Evolutionary conservation across 2,797 vertebrate genomes (phyloP).

Genomic region (Hyperoplus lanceolatus): DNA sequence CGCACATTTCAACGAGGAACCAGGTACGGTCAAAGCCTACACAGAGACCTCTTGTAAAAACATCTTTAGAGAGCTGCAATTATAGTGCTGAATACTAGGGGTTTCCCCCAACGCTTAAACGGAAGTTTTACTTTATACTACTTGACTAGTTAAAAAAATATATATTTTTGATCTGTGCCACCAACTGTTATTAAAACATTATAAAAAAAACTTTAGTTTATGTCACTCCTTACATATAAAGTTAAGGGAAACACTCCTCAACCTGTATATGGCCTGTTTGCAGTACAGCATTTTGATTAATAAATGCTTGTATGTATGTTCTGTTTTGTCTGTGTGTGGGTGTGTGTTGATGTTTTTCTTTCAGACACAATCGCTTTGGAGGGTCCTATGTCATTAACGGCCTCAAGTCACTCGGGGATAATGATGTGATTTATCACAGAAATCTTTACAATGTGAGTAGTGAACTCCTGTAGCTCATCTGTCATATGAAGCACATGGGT

Average conservation of each 20-base stretch:
- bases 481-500: accelerated
- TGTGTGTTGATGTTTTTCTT: slow-evolving; percentile 17
- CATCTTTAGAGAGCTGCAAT: background rate
- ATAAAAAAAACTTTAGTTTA: background rate
- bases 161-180: background rate
- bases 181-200: no score
- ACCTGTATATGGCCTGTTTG: background rate
- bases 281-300: background rate
- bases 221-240: background rate
- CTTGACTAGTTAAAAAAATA: no score
- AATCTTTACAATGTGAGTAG: slow-evolving; percentile 91
- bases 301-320: background rate
- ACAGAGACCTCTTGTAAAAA: background rate
- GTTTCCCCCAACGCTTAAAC: no score
- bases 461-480: background rate
- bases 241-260: background rate
- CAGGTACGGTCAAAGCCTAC: slow-evolving; percentile 79
- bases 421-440: slow-evolving; percentile 93
- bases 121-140: no score
- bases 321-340: background rate
- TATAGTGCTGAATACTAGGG: background rate
- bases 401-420: slow-evolving; percentile 92
- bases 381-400: slow-evolving; percentile 94
- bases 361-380: slow-evolving; percentile 94
- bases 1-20: slow-evolving; percentile 89